A percentile compares a stretch with the other conserved stretches of the same genome.
Conservation (phyloP, 2,797 vertebrate species). For the Brachyrhaphis roseni region DNA sequence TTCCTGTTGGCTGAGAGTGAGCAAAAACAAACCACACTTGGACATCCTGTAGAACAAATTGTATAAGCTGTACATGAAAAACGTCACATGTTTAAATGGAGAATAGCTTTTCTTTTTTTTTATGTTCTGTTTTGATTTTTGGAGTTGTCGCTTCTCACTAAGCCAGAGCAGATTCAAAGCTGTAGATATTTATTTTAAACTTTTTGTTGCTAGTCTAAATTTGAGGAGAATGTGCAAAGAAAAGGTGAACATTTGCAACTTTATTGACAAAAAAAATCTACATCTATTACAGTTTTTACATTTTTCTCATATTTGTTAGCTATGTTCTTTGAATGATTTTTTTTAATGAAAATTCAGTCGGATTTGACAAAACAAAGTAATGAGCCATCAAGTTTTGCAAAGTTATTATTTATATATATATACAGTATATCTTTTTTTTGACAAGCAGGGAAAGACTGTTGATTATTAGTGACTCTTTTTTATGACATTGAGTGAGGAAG, state of each 20-base stretch:
- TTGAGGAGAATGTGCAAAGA: neutral
- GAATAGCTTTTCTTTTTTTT: neutral
- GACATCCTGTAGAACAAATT: conserved; percentile 15
- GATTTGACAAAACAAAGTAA: neutral
- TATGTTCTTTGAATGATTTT: neutral
- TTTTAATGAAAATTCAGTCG: neutral
- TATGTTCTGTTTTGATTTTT: neutral
- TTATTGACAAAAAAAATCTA: neutral
- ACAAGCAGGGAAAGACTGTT: neutral
- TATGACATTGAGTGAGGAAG: neutral
- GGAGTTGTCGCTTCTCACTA: neutral
- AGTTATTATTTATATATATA: too few species aligned
- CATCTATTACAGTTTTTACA: neutral
- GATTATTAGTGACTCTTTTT: too few species aligned
- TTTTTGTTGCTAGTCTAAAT: neutral
- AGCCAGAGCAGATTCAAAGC: neutral
- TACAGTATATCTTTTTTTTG: neutral
- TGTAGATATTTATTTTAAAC: neutral
- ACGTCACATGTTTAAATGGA: neutral
- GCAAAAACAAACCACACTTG: conserved; percentile 10
- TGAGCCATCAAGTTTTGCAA: neutral
- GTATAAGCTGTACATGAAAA: conserved; percentile 12
- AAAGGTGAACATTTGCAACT: neutral
- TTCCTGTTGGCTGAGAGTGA: conserved; percentile 2
- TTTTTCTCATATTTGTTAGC: neutral